Conservation (phyloP, 2,888 invertebrate species). For the Orthosia gracilis region DNA sequence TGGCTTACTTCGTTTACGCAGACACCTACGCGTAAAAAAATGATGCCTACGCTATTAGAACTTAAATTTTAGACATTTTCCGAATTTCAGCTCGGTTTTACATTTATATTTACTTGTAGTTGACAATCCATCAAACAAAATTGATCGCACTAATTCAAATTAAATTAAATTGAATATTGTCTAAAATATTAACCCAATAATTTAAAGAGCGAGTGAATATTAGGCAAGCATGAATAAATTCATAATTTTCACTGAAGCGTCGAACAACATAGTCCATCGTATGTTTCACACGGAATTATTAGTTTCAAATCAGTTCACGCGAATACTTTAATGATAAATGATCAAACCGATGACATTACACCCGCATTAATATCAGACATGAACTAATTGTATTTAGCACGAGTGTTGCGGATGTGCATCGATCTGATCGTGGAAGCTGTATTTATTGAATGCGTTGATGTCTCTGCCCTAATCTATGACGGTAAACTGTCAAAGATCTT, state of each 20-base stretch:
- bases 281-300: not conserved
- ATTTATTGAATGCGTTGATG: slow-evolving; percentile 4
- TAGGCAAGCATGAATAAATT: not conserved
- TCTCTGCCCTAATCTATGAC: not conserved
- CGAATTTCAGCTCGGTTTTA: not conserved
- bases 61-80: not conserved
- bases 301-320: slow-evolving; percentile 7
- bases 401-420: not conserved
- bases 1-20: not conserved
- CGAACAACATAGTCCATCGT: not conserved
- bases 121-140: not conserved
- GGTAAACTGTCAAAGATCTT: not conserved
- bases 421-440: slow-evolving; percentile 1
- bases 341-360: not conserved
- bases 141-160: not conserved
- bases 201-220: not conserved
- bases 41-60: slow-evolving; percentile 1
- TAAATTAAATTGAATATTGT: not conserved
- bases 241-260: not conserved
- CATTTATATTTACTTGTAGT: not conserved
- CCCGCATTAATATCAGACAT: slow-evolving; percentile 4
- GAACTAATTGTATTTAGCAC: not conserved
- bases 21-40: slow-evolving; percentile 2
- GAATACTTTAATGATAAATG: slow-evolving; percentile 4
- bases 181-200: not conserved